Evolutionary conservation across 2,113 vertebrate species (phyloP).

Genomic region (Archilochus colubris): DNA sequence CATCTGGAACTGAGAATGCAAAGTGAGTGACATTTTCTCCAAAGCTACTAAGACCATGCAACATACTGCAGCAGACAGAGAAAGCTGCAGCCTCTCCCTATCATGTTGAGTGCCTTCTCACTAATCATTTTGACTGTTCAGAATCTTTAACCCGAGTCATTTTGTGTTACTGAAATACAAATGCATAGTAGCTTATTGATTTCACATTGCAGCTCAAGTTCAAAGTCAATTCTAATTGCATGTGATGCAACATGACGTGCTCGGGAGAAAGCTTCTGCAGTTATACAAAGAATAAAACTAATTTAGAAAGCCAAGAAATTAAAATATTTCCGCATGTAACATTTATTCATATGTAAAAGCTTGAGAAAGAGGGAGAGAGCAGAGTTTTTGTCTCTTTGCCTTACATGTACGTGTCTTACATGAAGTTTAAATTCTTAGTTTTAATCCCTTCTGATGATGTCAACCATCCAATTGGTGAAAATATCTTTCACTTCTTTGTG

Average conservation of each 20-base stretch:
- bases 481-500: background rate
- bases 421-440: background rate
- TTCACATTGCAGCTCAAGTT: background rate
- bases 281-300: background rate
- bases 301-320: background rate
- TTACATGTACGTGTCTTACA: background rate
- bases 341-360: background rate
- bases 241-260: background rate
- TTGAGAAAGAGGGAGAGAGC: background rate
- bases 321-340: background rate
- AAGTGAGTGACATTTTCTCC: slow-evolving; percentile 2
- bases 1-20: background rate
- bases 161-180: background rate
- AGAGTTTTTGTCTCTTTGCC: background rate
- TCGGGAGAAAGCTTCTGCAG: background rate
- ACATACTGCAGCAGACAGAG: background rate
- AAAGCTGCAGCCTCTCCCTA: background rate
- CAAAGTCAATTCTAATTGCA: background rate
- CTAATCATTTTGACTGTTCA: background rate
- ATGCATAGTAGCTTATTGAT: background rate
- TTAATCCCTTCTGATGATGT: background rate
- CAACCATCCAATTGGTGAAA: background rate
- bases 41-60: background rate
- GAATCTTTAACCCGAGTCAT: background rate
- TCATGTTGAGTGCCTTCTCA: background rate